Evolutionary conservation across 92 coral and sea anemone genomes (phyloP).

Genomic region (Palythoa heliodiscus): DNA sequence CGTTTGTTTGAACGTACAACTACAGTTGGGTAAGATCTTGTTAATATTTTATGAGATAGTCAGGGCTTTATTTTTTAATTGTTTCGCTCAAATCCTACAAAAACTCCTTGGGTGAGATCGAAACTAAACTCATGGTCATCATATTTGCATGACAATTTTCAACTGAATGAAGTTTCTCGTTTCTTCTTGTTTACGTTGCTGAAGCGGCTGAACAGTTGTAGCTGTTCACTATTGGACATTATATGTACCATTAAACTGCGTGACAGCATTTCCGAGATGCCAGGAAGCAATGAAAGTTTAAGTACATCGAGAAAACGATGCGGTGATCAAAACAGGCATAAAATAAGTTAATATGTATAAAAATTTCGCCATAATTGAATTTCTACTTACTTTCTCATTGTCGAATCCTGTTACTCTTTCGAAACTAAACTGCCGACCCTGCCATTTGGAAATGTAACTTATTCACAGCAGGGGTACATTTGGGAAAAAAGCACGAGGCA

Average conservation of each 20-base stretch:
- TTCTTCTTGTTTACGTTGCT: background rate
- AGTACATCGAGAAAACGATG: background rate
- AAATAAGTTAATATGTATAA: too few species aligned
- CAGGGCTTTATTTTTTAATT: background rate
- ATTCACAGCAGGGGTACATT: too few species aligned
- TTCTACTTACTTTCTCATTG: too few species aligned
- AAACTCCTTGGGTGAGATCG: background rate
- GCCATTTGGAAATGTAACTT: too few species aligned
- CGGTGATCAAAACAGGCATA: too few species aligned
- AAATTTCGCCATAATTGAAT: too few species aligned
- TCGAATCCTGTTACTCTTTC: too few species aligned
- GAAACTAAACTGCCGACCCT: too few species aligned
- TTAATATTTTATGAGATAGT: constrained; percentile 23
- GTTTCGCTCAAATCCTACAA: background rate
- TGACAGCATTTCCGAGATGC: background rate
- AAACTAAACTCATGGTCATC: background rate
- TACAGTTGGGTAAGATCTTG: constrained; percentile 71
- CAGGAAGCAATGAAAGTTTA: background rate
- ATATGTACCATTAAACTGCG: background rate
- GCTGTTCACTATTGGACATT: background rate
- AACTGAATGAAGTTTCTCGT: background rate
- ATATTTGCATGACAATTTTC: background rate
- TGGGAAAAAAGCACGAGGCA: too few species aligned
- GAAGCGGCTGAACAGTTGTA: background rate
- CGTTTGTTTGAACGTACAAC: constrained; percentile 64